Base-by-base conservation (phyloP, 2,888 invertebrate species). In the Ephialtes manifestator region DNA sequence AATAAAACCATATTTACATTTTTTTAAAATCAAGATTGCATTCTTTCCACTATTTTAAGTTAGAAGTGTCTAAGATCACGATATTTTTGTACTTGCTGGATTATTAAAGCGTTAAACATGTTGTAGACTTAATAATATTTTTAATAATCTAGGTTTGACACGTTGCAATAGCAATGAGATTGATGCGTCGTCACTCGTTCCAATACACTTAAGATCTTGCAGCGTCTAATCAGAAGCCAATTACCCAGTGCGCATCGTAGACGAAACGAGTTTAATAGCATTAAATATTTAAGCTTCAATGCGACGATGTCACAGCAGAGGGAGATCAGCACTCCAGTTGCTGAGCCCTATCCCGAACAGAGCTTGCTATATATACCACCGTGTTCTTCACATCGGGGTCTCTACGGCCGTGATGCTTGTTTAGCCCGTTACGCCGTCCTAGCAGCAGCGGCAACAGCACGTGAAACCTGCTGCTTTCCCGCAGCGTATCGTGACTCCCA, bases 221-320 rank as follows among this genome's bases (percentile, higher is more conserved):
- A 89, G 90, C 89, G 93, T 31, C 92, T 93, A 93, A 93, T 93
- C 93, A 93, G 93, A 93, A 94, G 93, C 89, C 93, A 94, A 93
- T 94, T 94, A 94, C 90, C 85, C 88, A 87, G 90, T 92, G 88
- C 90, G 90, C 90, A 87, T 90, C 75, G 78, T 83, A 84, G 87
- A 87, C 90, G 89, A 88, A 90, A 91, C 89, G 92, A 93, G 93
- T 93, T 93, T 93, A 93, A 93, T 93, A 91, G 91, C 91, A 92
- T 93, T 87, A 93, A 94, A 92, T 93, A 94, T 93, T 93, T 89
- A 94, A 90, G 89, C 88, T 87, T 89, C 91, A 71, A 80, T 81
- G 81, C 84, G 84, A 85, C 85, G 78, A 85, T 79, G 81, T 82
- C 85, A 63, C 75, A 65, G 63, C 43, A 24, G 51, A 20, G 53